Conservation (phyloP, 1,140 invertebrate genomes). For the Drosophila mauritiana region DNA sequence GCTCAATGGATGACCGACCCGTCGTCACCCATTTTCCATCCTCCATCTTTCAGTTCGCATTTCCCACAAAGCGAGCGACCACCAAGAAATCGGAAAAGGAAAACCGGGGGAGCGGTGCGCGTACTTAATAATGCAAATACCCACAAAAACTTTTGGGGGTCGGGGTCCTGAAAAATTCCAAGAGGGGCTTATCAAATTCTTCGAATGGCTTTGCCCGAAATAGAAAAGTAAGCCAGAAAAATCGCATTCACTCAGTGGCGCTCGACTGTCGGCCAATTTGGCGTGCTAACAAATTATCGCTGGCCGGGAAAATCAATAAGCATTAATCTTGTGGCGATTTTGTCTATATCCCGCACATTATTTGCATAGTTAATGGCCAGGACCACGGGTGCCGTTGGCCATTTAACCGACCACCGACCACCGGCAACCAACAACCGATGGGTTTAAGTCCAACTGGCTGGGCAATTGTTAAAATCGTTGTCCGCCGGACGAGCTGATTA, state of each 20-base stretch:
- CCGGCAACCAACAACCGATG: constrained; percentile 46
- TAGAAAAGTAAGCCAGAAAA: constrained; percentile 73
- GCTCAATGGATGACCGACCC: constrained; percentile 39
- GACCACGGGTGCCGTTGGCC: constrained; percentile 20
- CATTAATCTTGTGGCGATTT: constrained; percentile 81
- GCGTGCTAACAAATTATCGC: constrained; percentile 62
- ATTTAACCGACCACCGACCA: constrained; percentile 59
- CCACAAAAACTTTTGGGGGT: constrained; percentile 49
- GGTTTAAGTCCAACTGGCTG: constrained; percentile 66
- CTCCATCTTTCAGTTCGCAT: background rate
- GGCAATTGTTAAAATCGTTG: constrained; percentile 58
- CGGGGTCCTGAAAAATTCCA: constrained; percentile 16
- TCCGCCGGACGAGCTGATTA: constrained; percentile 9
- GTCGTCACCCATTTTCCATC: constrained; percentile 10
- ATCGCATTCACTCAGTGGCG: constrained; percentile 35
- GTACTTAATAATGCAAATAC: constrained; percentile 66
- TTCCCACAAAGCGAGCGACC: background rate
- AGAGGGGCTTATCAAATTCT: constrained; percentile 76
- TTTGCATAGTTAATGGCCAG: constrained; percentile 69
- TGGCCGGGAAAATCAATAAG: constrained; percentile 73
- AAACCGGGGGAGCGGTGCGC: constrained; percentile 12
- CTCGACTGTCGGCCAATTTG: constrained; percentile 27
- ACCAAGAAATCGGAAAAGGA: constrained; percentile 15
- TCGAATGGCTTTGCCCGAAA: constrained; percentile 66
- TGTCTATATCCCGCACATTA: constrained; percentile 67